Percentiles rank a stretch among this genome's conserved stretches.
phyloP scores from a whole-genome alignment of 2,888 invertebrate genomes.

The Rhodophaea formosa region DNA sequence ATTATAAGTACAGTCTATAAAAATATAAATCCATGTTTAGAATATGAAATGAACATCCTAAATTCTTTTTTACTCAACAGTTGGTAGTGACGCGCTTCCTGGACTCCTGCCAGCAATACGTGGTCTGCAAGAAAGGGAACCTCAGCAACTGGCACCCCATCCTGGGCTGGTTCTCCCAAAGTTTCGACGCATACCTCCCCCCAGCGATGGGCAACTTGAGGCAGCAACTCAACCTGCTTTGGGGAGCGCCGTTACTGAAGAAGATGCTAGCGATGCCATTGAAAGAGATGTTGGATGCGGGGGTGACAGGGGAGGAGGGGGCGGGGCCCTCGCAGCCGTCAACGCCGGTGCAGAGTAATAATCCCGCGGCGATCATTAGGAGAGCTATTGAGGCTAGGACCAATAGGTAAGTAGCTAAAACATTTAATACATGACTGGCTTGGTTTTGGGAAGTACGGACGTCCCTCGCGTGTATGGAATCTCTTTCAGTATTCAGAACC shows the following conservation, averaged over 20 bases:
- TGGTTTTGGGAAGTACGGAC: too few species aligned
- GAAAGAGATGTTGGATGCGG: conserved; percentile 79
- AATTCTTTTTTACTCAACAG: too few species aligned
- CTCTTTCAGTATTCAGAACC: too few species aligned
- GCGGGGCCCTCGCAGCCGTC: conserved; percentile 81
- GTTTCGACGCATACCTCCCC: conserved; percentile 85
- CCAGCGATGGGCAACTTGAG: conserved; percentile 86
- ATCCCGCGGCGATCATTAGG: conserved; percentile 71
- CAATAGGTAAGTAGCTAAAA: conserved; percentile 64
- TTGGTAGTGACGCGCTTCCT: conserved; percentile 91
- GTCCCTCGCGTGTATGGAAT: too few species aligned
- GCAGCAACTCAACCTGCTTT: conserved; percentile 86
- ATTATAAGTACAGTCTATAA: too few species aligned
- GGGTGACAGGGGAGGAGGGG: conserved; percentile 58
- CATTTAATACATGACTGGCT: too few species aligned
- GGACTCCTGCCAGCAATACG: conserved; percentile 94
- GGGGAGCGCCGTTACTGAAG: conserved; percentile 79
- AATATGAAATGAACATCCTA: too few species aligned
- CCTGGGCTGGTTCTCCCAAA: conserved; percentile 95
- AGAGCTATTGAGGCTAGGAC: conserved; percentile 76
- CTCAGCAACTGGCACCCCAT: conserved; percentile 99
- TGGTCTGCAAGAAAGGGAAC: conserved; percentile 94
- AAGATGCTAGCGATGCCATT: conserved; percentile 64
- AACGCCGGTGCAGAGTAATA: conserved; percentile 64
- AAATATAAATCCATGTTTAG: too few species aligned